Conservation (phyloP, 2,888 invertebrate species). For the Busseola fusca region DNA sequence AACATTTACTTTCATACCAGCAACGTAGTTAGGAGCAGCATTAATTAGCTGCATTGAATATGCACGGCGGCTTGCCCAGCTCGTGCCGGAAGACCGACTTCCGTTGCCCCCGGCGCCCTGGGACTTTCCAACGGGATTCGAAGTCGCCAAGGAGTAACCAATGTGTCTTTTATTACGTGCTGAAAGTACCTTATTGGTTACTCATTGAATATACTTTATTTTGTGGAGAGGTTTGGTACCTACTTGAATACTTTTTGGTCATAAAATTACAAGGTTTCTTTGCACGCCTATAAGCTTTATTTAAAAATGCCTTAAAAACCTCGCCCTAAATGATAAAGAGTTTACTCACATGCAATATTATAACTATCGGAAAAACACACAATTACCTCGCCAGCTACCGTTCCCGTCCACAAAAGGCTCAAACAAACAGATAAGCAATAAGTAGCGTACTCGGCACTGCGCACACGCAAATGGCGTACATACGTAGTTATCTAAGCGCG, state of each 20-base stretch:
- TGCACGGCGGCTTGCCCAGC: conserved; percentile 69
- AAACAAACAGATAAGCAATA: conserved; percentile 63
- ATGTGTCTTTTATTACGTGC: conserved; percentile 41
- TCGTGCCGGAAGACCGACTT: conserved; percentile 79
- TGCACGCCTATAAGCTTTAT: not conserved
- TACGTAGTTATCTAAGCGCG: conserved; percentile 79
- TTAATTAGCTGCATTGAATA: conserved; percentile 79
- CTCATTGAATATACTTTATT: not conserved
- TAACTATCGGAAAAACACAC: conserved; percentile 59
- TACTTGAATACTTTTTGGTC: not conserved
- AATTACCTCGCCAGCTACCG: conserved; percentile 46
- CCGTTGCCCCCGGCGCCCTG: conserved; percentile 71
- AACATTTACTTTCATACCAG: conserved; percentile 57
- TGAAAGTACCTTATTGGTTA: conserved; percentile 11
- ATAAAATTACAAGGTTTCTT: conserved; percentile 29
- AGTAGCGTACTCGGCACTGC: conserved; percentile 62
- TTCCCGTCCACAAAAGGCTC: conserved; percentile 58
- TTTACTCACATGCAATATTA: conserved; percentile 26
- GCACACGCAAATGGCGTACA: conserved; percentile 72
- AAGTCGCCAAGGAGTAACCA: conserved; percentile 48
- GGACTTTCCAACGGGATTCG: conserved; percentile 71
- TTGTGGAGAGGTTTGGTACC: not conserved
- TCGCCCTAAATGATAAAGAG: conserved; percentile 47
- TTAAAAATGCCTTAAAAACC: conserved; percentile 34
- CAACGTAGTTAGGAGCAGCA: conserved; percentile 54